Conservation (phyloP, 2,797 vertebrate species). For the Semaprochilodus insignis region DNA sequence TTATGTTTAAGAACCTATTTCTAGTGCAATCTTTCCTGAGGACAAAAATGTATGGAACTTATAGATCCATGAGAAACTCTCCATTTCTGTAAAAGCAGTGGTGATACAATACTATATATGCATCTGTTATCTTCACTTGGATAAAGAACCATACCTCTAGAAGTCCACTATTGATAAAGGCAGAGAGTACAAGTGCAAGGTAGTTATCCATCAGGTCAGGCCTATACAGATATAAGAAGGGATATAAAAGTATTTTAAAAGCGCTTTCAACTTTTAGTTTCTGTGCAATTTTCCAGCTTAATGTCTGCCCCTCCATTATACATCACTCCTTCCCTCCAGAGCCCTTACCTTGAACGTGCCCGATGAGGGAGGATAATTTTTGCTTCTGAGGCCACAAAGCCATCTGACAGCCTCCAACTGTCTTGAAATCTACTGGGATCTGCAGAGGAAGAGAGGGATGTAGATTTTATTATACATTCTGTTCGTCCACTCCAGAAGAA, state of each 20-base stretch:
- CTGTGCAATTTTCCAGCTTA: neutral
- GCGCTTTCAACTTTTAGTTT: neutral
- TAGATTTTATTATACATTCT: neutral
- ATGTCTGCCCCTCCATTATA: neutral
- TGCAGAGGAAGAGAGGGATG: constrained; percentile 58
- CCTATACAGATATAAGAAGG: constrained; percentile 67
- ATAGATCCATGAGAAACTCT: neutral
- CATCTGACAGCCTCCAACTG: constrained; percentile 96
- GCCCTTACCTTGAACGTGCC: constrained; percentile 91
- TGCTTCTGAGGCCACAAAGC: constrained; percentile 96
- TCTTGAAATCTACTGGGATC: constrained; percentile 96
- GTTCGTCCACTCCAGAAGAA: neutral
- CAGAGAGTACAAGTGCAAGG: constrained; percentile 93
- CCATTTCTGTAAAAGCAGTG: neutral
- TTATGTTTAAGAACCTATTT: neutral
- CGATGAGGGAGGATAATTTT: constrained; percentile 95
- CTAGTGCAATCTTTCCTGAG: neutral
- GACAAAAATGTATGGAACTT: neutral
- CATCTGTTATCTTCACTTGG: neutral
- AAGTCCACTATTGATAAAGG: constrained; percentile 94
- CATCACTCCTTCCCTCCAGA: too few species aligned
- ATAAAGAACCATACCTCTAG: constrained; percentile 83
- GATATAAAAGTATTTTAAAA: constrained; percentile 18
- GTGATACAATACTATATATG: neutral
- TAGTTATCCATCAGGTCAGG: constrained; percentile 99